Conservation (phyloP, 2,888 invertebrate species). For the Monoplex corrugatus region DNA sequence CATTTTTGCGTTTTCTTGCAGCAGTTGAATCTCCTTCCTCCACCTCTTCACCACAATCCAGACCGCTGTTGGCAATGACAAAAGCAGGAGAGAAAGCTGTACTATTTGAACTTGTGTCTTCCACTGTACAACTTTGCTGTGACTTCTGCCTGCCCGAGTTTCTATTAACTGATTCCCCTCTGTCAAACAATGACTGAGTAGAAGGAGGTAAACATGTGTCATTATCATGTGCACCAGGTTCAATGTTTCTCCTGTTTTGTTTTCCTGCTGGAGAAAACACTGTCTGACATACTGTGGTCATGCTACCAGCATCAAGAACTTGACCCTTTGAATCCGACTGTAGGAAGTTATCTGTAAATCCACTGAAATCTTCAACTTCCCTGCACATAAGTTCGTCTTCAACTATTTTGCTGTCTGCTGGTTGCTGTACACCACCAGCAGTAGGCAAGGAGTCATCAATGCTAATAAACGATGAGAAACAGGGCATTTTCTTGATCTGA, state of each 20-base stretch:
- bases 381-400: not conserved
- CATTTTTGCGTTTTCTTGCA: not conserved
- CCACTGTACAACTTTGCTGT: not conserved
- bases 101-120: not conserved
- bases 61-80: not conserved
- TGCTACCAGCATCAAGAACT: not conserved
- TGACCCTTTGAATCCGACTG: not conserved
- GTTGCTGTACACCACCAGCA: not conserved
- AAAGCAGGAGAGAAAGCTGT: not conserved
- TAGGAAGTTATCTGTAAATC: constrained; percentile 18
- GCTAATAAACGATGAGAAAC: not conserved
- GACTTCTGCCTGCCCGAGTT: not conserved
- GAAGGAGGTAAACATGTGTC: not conserved
- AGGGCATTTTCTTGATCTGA: not conserved
- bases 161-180: not conserved
- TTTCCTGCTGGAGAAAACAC: not conserved
- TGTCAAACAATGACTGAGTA: not conserved
- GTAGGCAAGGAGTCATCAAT: not conserved
- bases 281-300: not conserved
- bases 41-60: not conserved
- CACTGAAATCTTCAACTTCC: not conserved
- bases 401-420: not conserved
- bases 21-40: constrained; percentile 6
- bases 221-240: not conserved
- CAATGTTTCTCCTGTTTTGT: not conserved